A percentile compares a stretch with the other conserved stretches of the same genome.
Evolutionary conservation across 2,888 invertebrate species (phyloP).

Genomic region (Diogma glabrata): DNA sequence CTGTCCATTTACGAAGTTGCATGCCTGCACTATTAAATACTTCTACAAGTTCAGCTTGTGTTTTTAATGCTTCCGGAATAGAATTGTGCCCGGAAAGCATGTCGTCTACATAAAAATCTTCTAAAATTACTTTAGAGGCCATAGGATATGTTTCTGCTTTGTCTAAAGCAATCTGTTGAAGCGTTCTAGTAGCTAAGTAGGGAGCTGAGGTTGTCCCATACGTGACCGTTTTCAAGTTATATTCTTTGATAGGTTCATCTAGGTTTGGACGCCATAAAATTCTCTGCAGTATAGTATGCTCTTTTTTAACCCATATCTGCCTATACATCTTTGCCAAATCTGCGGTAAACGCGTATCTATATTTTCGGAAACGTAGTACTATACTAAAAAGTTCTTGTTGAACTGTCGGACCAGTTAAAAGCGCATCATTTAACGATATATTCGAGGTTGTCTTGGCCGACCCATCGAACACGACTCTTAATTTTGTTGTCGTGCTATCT

Average conservation of each 20-base stretch:
- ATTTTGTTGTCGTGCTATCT: conserved; percentile 13
- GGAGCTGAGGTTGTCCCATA: conserved; percentile 18
- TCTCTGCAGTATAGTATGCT: conserved; percentile 18
- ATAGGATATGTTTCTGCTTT: conserved; percentile 15
- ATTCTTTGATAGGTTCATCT: conserved; percentile 13
- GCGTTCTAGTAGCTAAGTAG: conserved; percentile 16
- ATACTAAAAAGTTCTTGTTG: conserved; percentile 11
- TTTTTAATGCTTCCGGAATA: too few relatives aligned
- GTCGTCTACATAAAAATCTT: conserved; percentile 17
- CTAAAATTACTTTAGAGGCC: conserved; percentile 13
- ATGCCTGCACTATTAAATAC: not conserved
- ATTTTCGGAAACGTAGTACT: conserved; percentile 9
- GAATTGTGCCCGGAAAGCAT: too few relatives aligned
- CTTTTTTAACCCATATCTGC: conserved; percentile 10
- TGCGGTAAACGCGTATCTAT: conserved; percentile 20
- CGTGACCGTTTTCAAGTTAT: conserved; percentile 17
- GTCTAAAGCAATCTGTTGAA: conserved; percentile 16
- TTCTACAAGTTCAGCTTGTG: too few relatives aligned
- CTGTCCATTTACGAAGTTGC: too few relatives aligned
- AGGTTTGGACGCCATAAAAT: conserved; percentile 18
- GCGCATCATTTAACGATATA: conserved; percentile 13
- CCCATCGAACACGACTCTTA: conserved; percentile 15
- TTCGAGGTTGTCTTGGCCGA: conserved; percentile 7
- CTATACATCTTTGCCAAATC: conserved; percentile 17
- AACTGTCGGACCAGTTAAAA: conserved; percentile 12